phyloP scores from a whole-genome alignment of 2,113 vertebrate species.

The Chloropsis cyanopogon region DNA sequence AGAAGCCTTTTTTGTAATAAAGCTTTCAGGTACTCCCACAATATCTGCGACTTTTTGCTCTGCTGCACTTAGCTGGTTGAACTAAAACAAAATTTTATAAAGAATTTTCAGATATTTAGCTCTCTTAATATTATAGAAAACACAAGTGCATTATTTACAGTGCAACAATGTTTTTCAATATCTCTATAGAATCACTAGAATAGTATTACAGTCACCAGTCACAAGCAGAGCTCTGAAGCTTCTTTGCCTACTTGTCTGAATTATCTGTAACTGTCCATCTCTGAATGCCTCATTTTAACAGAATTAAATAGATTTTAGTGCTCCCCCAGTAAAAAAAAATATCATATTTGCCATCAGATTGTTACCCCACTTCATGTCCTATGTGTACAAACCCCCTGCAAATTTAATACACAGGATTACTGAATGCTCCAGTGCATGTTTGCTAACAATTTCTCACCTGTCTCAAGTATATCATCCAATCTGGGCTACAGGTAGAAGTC shows the following conservation, averaged over 20 bases:
- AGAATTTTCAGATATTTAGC: background rate
- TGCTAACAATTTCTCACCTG: constrained; percentile 75
- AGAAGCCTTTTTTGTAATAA: constrained; percentile 86
- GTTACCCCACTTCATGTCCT: background rate
- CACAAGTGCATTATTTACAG: background rate
- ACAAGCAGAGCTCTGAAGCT: background rate
- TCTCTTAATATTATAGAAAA: background rate
- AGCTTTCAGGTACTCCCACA: constrained; percentile 91
- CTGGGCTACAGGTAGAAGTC: constrained; percentile 79
- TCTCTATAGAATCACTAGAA: background rate
- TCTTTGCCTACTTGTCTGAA: background rate
- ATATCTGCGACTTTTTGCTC: constrained; percentile 85
- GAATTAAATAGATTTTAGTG: background rate
- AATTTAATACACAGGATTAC: background rate
- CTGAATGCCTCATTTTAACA: background rate
- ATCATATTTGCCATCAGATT: background rate
- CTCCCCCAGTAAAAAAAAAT: background rate
- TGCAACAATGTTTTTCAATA: background rate
- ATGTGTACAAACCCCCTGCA: background rate
- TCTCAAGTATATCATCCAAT: constrained; percentile 91
- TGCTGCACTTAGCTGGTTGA: constrained; percentile 78
- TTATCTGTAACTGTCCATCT: background rate
- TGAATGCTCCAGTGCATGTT: background rate
- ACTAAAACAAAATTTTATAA: constrained; percentile 70
- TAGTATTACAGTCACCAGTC: background rate